A percentile compares a stretch with the other conserved stretches of the same genome.
phyloP scores from a whole-genome alignment of 2,888 invertebrate genomes.

The Apantesis nais region DNA sequence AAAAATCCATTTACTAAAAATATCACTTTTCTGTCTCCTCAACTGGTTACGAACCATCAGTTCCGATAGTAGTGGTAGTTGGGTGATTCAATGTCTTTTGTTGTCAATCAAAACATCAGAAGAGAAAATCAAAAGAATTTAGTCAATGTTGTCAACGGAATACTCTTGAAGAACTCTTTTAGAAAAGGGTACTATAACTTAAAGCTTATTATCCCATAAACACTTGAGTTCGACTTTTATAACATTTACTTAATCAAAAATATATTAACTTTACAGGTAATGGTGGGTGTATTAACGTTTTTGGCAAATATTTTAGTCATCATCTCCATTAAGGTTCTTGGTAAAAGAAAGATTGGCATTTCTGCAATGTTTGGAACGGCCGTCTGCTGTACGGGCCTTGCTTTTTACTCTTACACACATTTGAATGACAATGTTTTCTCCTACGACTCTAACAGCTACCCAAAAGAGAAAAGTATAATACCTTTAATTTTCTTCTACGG shows the following conservation, averaged over 20 bases:
- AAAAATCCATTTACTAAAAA: no score
- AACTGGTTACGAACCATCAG: no score
- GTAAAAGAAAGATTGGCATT: conserved; percentile 80
- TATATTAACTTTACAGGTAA: conserved; percentile 63
- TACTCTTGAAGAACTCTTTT: no score
- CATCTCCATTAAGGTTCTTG: conserved; percentile 70
- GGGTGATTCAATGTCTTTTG: no score
- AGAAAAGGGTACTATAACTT: no score
- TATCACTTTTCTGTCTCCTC: no score
- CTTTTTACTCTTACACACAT: conserved; percentile 70
- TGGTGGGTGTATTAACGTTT: conserved; percentile 79
- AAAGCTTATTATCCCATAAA: no score
- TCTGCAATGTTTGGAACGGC: conserved; percentile 73
- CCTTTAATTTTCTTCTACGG: conserved; percentile 74
- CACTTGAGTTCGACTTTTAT: no score
- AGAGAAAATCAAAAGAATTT: no score
- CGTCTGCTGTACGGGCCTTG: conserved; percentile 70
- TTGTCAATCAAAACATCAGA: no score
- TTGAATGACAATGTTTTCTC: conserved; percentile 73
- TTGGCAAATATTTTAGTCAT: conserved; percentile 71
- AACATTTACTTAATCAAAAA: not conserved
- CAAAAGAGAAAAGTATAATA: conserved; percentile 66
- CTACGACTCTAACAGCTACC: conserved; percentile 72
- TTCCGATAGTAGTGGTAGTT: no score
- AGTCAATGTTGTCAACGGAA: no score